Base-by-base conservation (phyloP, 2,797 vertebrate species). In the Falco berigora region DNA sequence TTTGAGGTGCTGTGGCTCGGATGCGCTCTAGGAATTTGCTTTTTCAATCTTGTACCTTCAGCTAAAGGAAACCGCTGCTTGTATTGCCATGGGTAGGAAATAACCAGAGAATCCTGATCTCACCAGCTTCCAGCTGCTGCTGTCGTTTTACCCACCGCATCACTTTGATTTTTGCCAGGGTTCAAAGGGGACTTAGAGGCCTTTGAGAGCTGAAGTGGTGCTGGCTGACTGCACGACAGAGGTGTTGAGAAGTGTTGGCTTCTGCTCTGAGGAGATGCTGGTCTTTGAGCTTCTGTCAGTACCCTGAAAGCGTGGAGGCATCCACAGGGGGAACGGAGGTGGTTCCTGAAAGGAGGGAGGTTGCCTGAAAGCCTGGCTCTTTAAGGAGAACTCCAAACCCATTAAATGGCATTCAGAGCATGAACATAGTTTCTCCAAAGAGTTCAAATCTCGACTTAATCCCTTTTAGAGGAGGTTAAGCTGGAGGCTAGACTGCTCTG, bases 371-470 rank as follows among this genome's bases (percentile, higher is more conserved):
- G 64, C 6, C 0, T 0, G 2, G 21, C 58, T 64, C 32, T 53
- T 14, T 2, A 23, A 68, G 22, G 34, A 78, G 50, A 77, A 3
- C 11, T 15, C 19, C 4, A 1, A 44, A 32, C 27, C 24, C 7
- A 1, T 40, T 8, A 2, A 12, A 6, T 0, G 7, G 24, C 4
- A 3, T 8, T 59, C 19, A 10, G 9, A 82, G 20, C 14, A 24
- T 0, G 1, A 14, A 6, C 10, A 8, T 5, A 1, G 7, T 3
- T 36, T 27, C 59, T 58, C 38, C 3, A 0, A 55, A 49, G 71
- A 56, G 44, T 40, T 83, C 34, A 32, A 3, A 52, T 6, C 8
- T 5, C 55, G 42, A 24, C n/a, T 67, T 40, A 25, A 46, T 59
- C 67, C 21, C 2, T 22, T 44, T 7, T 9, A 9, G 75, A 23